phyloP scores from a whole-genome alignment of 2,797 vertebrate species.

The Cossypha polioptera region DNA sequence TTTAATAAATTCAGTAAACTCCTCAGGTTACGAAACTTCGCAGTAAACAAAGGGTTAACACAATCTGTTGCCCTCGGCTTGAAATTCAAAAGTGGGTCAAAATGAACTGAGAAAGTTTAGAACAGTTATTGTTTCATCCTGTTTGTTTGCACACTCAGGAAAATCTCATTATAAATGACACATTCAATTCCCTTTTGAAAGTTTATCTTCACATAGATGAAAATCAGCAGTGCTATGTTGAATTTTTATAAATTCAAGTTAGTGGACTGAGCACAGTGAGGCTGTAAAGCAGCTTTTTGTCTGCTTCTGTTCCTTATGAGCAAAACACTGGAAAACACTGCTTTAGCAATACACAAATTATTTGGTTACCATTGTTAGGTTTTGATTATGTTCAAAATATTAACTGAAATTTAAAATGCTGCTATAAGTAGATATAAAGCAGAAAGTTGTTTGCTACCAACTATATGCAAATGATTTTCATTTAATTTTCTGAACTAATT shows the following conservation, averaged over 20 bases:
- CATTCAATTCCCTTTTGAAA: neutral
- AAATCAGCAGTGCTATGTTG: neutral
- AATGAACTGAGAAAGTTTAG: neutral
- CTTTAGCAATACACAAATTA: neutral
- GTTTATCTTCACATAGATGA: neutral
- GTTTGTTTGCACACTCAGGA: neutral
- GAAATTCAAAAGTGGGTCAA: neutral
- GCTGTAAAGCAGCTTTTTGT: neutral
- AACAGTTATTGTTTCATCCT: neutral
- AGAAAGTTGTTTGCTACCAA: neutral
- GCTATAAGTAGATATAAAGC: neutral
- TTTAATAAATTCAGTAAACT: neutral
- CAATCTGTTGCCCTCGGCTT: neutral
- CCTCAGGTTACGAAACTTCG: neutral
- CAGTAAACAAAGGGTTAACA: neutral
- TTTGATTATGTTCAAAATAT: neutral
- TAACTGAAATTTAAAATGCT: neutral
- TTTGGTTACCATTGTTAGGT: neutral
- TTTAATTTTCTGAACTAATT: neutral
- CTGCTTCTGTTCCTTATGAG: neutral
- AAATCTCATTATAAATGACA: conserved; percentile 3
- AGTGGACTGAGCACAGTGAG: neutral
- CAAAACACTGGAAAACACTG: neutral
- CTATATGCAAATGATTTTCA: neutral
- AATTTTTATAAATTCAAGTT: neutral